Evolutionary conservation across 2,888 invertebrate genomes (phyloP).

Genomic region (Diachrysia chrysitis): DNA sequence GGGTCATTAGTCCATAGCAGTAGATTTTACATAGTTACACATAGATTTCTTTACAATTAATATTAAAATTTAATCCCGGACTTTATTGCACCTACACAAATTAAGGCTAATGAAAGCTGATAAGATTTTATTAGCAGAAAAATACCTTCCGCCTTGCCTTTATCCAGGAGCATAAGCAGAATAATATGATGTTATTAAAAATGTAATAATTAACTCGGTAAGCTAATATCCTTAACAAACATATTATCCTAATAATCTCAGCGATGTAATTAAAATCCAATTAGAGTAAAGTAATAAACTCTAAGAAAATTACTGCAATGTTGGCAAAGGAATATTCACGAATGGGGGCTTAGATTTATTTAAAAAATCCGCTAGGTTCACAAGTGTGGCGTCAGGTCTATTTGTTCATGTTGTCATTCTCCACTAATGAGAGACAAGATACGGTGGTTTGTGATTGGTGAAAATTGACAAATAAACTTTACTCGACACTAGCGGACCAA

Average conservation of each 20-base stretch:
- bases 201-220: background rate
- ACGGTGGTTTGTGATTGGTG: too few species aligned
- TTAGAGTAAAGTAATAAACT: conserved; percentile 23
- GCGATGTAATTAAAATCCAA: conserved; percentile 36
- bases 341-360: too few species aligned
- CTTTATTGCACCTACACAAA: background rate
- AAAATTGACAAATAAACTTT: too few species aligned
- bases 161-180: background rate
- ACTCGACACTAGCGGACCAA: too few species aligned
- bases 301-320: conserved; percentile 20
- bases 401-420: too few species aligned
- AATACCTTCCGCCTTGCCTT: background rate
- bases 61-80: too few species aligned
- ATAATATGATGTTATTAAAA: conserved; percentile 6
- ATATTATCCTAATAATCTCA: conserved; percentile 24
- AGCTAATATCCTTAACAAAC: conserved; percentile 17
- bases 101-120: background rate
- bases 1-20: too few species aligned
- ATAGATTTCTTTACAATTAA: too few species aligned
- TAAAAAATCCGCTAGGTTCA: too few species aligned
- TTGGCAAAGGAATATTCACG: background rate
- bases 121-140: background rate
- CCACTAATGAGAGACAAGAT: too few species aligned
- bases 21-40: too few species aligned
- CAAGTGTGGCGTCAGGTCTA: too few species aligned